These are phyloP conservation scores for Melangyna quadrimaculata DNA, from an alignment of 2,888 invertebrate species.

Conservation along the genomic window DNA sequence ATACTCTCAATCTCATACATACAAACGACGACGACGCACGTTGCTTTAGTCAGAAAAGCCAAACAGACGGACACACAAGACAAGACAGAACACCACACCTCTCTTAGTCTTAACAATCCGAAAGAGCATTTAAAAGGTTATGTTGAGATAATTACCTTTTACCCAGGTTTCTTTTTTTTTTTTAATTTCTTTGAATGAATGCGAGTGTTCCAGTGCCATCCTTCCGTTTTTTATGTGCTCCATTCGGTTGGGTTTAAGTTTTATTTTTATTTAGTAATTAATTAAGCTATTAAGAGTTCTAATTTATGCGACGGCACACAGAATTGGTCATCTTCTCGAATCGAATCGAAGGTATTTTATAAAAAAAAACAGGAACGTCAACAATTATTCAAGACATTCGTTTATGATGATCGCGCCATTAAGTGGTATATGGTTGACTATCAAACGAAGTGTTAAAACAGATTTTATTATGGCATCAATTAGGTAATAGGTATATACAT, in stretches of 20 bases:
- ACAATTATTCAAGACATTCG: constrained; percentile 39
- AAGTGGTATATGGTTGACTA: constrained; percentile 5
- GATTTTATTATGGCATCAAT: constrained; percentile 46
- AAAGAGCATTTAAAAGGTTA: constrained; percentile 67
- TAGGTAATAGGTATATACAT: neutral
- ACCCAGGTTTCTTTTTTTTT: constrained; percentile 17
- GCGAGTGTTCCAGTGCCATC: constrained; percentile 3
- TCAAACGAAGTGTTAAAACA: constrained; percentile 31
- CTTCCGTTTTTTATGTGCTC: constrained; percentile 35
- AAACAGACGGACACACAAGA: neutral
- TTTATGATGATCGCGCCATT: constrained; percentile 47
- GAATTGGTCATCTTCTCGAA: constrained; percentile 45
- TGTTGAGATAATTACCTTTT: constrained; percentile 67
- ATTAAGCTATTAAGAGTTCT: constrained; percentile 73
- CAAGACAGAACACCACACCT: constrained; percentile 47
- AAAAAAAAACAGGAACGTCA: neutral
- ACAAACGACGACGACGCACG: neutral
- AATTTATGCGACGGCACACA: constrained; percentile 70
- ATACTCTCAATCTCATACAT: neutral
- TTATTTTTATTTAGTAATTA: constrained; percentile 70
- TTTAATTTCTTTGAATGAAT: neutral
- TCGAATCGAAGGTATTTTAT: neutral
- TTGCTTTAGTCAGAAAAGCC: neutral
- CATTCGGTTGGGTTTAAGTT: constrained; percentile 46
- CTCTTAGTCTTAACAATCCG: neutral